Conservation (phyloP, 1,140 invertebrate species). For the Agrypnia vestita region DNA sequence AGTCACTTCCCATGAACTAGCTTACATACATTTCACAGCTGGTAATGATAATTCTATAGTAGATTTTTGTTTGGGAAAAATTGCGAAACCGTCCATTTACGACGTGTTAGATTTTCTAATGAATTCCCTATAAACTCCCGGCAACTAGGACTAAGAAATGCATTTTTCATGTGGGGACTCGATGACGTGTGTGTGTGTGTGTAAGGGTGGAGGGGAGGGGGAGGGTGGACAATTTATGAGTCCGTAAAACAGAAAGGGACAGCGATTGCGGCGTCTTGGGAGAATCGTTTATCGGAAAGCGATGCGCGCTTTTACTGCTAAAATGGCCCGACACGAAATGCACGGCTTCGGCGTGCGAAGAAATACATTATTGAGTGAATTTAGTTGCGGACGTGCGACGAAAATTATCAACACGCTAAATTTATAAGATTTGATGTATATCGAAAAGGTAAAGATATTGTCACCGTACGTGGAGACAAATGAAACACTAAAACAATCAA, state of each 20-base stretch:
- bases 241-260: constrained; percentile 30
- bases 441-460: too few species aligned
- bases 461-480: too few species aligned
- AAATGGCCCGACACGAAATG: not conserved
- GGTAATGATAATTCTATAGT: too few species aligned
- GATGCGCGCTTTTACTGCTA: constrained; percentile 2
- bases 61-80: too few species aligned
- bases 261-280: constrained; percentile 35
- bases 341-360: not conserved
- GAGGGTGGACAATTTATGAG: constrained; percentile 8
- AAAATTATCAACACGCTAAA: too few species aligned
- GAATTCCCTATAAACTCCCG: constrained; percentile 9
- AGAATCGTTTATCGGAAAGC: constrained; percentile 9
- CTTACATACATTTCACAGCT: too few species aligned
- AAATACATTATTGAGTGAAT: too few species aligned
- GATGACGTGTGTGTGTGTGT: not conserved
- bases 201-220: not conserved
- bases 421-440: too few species aligned
- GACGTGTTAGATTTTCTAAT: constrained; percentile 27
- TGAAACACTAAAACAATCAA: too few species aligned
- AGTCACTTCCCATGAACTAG: too few species aligned
- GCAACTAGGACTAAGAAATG: not conserved
- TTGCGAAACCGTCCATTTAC: not conserved
- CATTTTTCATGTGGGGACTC: not conserved
- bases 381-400: too few species aligned